A percentile compares a stretch with the other conserved stretches of the same genome.
Evolutionary conservation across 2,888 invertebrate species (phyloP).

Genomic region (Caenorhabditis plicata): DNA sequence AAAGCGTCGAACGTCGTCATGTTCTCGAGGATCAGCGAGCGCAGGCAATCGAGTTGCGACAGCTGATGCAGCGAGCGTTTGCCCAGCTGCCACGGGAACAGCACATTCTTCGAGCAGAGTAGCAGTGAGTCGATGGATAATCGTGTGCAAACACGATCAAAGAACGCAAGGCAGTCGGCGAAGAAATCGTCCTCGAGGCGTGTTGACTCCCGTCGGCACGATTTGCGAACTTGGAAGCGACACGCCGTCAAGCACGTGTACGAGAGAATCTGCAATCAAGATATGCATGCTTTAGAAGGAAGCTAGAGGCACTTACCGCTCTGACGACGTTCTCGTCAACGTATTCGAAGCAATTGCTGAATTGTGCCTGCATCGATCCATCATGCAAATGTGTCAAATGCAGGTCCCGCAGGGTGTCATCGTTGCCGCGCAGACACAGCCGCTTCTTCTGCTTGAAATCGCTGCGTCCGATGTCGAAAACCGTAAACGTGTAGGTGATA

Average conservation of each 20-base stretch:
- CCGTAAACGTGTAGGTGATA: slow-evolving; percentile 35
- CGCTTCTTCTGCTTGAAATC: slow-evolving; percentile 35
- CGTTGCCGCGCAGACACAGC: slow-evolving; percentile 34
- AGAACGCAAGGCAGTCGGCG: slow-evolving; percentile 26
- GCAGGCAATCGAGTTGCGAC: slow-evolving; percentile 10
- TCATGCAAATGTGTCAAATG: slow-evolving; percentile 21
- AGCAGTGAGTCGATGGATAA: slow-evolving; percentile 33
- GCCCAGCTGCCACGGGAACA: slow-evolving; percentile 36
- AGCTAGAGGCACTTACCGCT: too few species aligned
- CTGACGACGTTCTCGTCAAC: neutral
- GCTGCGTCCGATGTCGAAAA: too few species aligned
- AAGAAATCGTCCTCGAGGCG: slow-evolving; percentile 34
- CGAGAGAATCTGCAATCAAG: slow-evolving; percentile 24
- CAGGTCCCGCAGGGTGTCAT: slow-evolving; percentile 9
- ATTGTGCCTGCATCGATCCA: slow-evolving; percentile 33
- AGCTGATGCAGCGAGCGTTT: slow-evolving; percentile 20
- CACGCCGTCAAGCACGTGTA: slow-evolving; percentile 35
- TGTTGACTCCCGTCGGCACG: slow-evolving; percentile 15
- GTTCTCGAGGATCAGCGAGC: slow-evolving; percentile 35
- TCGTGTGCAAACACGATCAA: slow-evolving; percentile 12
- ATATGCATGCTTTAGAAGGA: neutral
- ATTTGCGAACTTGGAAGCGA: slow-evolving; percentile 39
- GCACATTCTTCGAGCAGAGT: slow-evolving; percentile 30
- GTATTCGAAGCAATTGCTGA: slow-evolving; percentile 9
- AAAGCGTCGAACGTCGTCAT: slow-evolving; percentile 33